Conservation (phyloP, 2,113 vertebrate genomes). For the Mormyrus iriodes region DNA sequence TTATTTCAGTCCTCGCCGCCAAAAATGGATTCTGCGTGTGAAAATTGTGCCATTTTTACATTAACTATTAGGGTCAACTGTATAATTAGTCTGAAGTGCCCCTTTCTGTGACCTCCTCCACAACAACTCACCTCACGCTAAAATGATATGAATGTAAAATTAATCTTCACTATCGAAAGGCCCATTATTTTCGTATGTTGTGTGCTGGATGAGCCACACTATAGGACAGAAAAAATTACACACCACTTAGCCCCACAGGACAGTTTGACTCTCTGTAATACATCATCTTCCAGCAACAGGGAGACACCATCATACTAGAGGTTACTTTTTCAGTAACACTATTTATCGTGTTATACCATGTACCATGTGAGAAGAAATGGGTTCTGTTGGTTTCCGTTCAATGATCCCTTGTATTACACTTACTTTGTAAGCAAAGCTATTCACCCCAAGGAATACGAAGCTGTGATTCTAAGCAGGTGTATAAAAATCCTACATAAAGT, state of each 20-base stretch:
- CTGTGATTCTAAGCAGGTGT: background rate
- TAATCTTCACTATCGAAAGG: background rate
- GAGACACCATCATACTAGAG: background rate
- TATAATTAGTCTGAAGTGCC: background rate
- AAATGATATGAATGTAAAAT: constrained; percentile 9
- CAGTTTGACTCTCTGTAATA: background rate
- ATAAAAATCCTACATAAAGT: background rate
- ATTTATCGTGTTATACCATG: background rate
- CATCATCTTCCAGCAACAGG: constrained; percentile 6
- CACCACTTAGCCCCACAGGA: background rate
- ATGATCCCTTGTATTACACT: background rate
- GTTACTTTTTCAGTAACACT: background rate
- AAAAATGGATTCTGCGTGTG: background rate
- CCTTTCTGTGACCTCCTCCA: background rate
- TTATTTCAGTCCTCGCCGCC: background rate
- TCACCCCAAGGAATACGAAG: background rate
- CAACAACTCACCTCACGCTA: background rate
- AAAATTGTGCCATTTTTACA: background rate
- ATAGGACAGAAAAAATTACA: background rate
- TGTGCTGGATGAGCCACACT: background rate
- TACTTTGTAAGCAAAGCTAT: background rate
- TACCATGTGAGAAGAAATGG: background rate
- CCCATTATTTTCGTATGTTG: background rate
- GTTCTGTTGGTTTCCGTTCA: background rate
- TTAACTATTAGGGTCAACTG: background rate